Base-by-base conservation (phyloP, 2,888 invertebrate genomes). In the Lissonota sp. region DNA sequence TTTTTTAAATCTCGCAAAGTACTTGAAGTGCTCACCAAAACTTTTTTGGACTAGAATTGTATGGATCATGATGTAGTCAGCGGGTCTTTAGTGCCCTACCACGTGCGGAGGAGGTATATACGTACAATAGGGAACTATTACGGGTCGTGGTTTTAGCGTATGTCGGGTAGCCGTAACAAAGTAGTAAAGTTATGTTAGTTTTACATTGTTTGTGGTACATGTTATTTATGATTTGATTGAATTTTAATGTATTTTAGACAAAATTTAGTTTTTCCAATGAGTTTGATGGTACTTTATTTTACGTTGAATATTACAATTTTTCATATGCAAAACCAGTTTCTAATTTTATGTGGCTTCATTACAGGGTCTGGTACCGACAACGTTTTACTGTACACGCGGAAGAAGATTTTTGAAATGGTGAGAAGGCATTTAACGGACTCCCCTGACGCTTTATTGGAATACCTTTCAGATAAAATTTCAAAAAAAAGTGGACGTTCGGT, bases 231-330 rank as follows among this genome's bases (percentile, higher is more conserved):
- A 53, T 53, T 53, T 53, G 53, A 51, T 51, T 51, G 12, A 8
- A 51, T 6, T 3, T n/a, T n/a, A 8, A 51, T 51, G 8, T 51
- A 51, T 8, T 51, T 51, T 51, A 51, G 4, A 53, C 12, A 53
- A 53, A 14, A 53, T 14, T 14, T 6, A 14, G 14, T 53, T 53
- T 53, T 14, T 53, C 5, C 4, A 53, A 53, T 14, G 14, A 53
- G 53, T 53, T 53, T 39, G 58, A 58, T 58, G 39, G 0, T 58
- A 40, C 53, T 74, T 44, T 12, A 71, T 60, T 60, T 73, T 73
- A 66, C 57, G 74, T 57, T 74, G 7, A 58, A 74, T 66, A 66
- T 74, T 66, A 57, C 10, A 57, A 66, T 46, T 74, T 64, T 66
- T 74, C 49, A 53, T 55, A 63, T 73, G 64, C n/a, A 26, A 63